Conservation (phyloP, 2,113 vertebrate genomes). For the Otolemur garnettii region DNA sequence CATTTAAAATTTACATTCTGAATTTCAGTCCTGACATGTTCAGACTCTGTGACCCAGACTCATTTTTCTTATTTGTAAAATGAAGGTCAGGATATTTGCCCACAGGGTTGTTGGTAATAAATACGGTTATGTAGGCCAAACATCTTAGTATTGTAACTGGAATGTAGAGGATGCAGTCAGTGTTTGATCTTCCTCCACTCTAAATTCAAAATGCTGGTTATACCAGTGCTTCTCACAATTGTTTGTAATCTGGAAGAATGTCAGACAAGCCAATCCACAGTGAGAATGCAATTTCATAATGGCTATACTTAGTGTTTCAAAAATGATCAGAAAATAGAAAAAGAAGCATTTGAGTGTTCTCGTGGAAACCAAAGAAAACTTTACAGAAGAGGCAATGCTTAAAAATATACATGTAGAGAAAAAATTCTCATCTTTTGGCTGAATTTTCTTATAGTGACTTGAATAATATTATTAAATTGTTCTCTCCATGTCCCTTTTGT, state of each 20-base stretch:
- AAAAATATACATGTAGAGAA: neutral
- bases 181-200: neutral
- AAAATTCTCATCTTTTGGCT: neutral
- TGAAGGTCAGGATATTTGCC: neutral
- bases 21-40: neutral
- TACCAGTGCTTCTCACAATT: neutral
- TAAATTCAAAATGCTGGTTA: neutral
- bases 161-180: neutral
- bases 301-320: neutral
- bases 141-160: neutral
- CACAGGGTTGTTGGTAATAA: neutral
- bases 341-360: neutral
- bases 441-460: neutral
- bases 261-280: neutral
- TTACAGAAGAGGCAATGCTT: neutral
- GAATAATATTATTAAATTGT: neutral
- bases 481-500: neutral
- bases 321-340: neutral
- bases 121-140: neutral
- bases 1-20: slow-evolving; percentile 27
- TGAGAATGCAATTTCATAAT: neutral
- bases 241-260: neutral
- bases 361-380: neutral
- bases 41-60: neutral
- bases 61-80: neutral